Evolutionary conservation across 1,140 invertebrate genomes (phyloP), one percentile per base, ranked within the genome.

Genomic region (Pentalonia nigronervosa): DNA sequence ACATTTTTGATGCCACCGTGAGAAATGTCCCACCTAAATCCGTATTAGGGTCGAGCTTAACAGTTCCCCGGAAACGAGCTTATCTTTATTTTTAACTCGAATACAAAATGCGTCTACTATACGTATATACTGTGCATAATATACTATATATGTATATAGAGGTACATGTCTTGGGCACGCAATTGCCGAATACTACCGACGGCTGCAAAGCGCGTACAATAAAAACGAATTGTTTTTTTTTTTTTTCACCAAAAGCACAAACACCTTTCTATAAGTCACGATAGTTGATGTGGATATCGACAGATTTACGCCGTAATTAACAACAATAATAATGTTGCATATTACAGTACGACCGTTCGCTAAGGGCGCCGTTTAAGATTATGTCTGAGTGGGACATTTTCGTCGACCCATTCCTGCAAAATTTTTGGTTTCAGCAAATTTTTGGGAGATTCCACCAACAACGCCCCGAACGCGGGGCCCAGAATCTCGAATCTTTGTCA

Each of bases 331-430:
- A 30, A 14, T 67, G n/a, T 3, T 4, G 17, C 14, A n/a, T 30
- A 0, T 9, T 76, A 14, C 6, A 76, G 1, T 76, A 4, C 30
- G 30, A 17, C 17, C 3, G 1, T 76, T n/a, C 8, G 14, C 14
- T 6, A 17, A 76, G 4, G 30, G 0, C 17, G 60, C n/a, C 60
- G 7, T n/a, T 76, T 76, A 6, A 14, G 14, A 14, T 30, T 4
- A 4, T 3, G 6, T 4, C 1, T 6, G 30, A 23, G 0, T 53
- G 60, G 11, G 0, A 67, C 0, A 14, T 30, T 30, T 67, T 67
- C 25, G 11, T 67, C 11, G 30, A 4, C 7, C 3, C 0, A 30
- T 0, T 2, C 1, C 7, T 23, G 9, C 0, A 0, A n/a, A 30
- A 14, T 67, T 30, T 4, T 67, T 67, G 3, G 3, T n/a, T n/a